Evolutionary conservation across 2,888 invertebrate genomes (phyloP).

Genomic region (Dolomedes plantarius): DNA sequence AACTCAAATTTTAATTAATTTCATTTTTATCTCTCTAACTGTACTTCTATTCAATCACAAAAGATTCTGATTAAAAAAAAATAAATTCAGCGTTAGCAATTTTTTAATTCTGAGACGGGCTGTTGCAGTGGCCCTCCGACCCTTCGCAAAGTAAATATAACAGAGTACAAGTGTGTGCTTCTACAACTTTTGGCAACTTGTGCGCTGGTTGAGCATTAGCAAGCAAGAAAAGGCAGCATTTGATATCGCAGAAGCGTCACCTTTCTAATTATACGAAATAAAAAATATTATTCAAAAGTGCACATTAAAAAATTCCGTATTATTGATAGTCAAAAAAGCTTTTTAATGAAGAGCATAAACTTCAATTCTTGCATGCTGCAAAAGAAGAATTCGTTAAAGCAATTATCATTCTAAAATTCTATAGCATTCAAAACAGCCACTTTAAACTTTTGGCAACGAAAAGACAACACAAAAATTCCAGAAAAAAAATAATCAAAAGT

Average conservation of each 20-base stretch:
- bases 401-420: not conserved
- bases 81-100: too few relatives aligned
- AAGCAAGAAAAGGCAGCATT: slow-evolving; percentile 43
- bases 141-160: not conserved
- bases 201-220: slow-evolving; percentile 63
- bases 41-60: too few relatives aligned
- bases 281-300: not conserved
- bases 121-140: too few relatives aligned
- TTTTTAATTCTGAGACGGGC: too few relatives aligned
- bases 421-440: slow-evolving; percentile 13
- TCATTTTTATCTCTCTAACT: too few relatives aligned
- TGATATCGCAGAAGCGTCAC: slow-evolving; percentile 23
- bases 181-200: slow-evolving; percentile 63
- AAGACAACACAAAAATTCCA: too few relatives aligned
- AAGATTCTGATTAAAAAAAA: too few relatives aligned
- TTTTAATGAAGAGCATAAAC: slow-evolving; percentile 4
- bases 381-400: not conserved
- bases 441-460: too few relatives aligned
- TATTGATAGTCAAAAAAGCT: not conserved
- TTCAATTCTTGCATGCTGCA: slow-evolving; percentile 1
- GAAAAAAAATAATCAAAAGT: too few relatives aligned
- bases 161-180: slow-evolving; percentile 43
- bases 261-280: not conserved
- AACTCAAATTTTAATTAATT: too few relatives aligned
- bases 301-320: not conserved